Base-by-base conservation (phyloP, 2,888 invertebrate species). In the Caenorhabditis wallacei region DNA sequence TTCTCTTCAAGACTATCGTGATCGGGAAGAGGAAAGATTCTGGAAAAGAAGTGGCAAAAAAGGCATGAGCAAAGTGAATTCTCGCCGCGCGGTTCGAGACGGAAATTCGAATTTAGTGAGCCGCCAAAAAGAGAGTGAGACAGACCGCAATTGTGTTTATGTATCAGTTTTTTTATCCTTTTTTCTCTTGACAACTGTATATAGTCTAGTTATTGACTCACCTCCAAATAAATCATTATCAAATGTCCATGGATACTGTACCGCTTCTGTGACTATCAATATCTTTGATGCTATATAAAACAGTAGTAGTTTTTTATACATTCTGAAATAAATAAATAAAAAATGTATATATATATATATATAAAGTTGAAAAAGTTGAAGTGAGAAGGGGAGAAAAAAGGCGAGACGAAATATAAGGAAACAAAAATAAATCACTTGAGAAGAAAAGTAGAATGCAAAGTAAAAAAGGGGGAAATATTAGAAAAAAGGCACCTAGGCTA, bases 151-250 rank as follows among this genome's bases (percentile, higher is more conserved):
- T 76, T 76, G 59, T 76, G 76, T 68, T 76, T 76, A 75, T 75
- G 74, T 74, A 66, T 74, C 74, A 74, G 57, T 75, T 66, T 68
- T 75, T 75, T 54, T 24, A 48, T 37, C 20, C 63, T 64, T 57
- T 37, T 43, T 40, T 40, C 10, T n/a, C n/a, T n/a, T n/a, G n/a
- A n/a, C 43, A 51, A n/a, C 20, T 43, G 11, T 30, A 22, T 54
- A 37, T 22, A 48, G 43, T 13, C n/a, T 4, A 24, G 63, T 70
- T 54, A 57, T 61, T 37, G 16, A 75, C 88, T 79, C 24, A 90
- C 90, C 90, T 85, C 90, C 90, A 72, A 90, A 90, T 16, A 90
- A 80, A 69, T 90, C 90, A 79, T 88, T 89, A 82, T 90, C 90
- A 69, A 90, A 90, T 1, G 90, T 90, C 90, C 90, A 90, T 22